Base-by-base conservation (phyloP, 2,113 vertebrate genomes). In the Apodemus sylvaticus region DNA sequence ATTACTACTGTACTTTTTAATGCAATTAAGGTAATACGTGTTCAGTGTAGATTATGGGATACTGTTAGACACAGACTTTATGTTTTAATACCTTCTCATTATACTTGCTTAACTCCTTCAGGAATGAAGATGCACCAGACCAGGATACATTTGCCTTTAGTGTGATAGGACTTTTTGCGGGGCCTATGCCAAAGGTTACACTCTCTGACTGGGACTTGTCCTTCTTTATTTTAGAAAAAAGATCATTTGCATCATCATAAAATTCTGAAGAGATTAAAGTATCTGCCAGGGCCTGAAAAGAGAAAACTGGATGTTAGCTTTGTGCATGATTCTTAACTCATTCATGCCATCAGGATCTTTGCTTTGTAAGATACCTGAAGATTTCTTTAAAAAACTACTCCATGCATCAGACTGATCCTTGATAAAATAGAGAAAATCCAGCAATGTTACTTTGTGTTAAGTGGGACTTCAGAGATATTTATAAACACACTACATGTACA, bases 231-330 rank as follows among this genome's bases (percentile, higher is more conserved):
- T 98, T 99, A 0, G 93, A 83, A n/a, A 99, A 68, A 39, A 99
- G 96, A 4, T 98, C 98, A 26, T 94, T 93, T 20, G 97, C 95
- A 87, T 99, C 98, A 0, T 98, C 97, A 0, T 98, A 99, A 95
- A 98, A 98, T 68, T 99, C 99, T 3, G 95, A 96, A 64, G 98
- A 20, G 31, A 99, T 98, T 60, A 98, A 97, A 45, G 99, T 99
- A 6, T 98, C 98, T n/a, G 99, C 99, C 58, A 99, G 96, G 45
- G 99, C 99, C 99, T 99, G 93, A 76, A 97, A 95, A 66, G 70
- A 96, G 95, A 97, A 31, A 74, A 85, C 68, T 11, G 83, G 62
- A 73, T 26, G 19, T 96, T 85, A 86, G 74, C 17, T 79, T 71
- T 51, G 9, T 55, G 74, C 19, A 60, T 82, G 5, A 51, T 55